These are phyloP conservation scores for Pantherophis guttatus DNA, from an alignment of 2,113 vertebrate species.

Conservation along the genomic window DNA sequence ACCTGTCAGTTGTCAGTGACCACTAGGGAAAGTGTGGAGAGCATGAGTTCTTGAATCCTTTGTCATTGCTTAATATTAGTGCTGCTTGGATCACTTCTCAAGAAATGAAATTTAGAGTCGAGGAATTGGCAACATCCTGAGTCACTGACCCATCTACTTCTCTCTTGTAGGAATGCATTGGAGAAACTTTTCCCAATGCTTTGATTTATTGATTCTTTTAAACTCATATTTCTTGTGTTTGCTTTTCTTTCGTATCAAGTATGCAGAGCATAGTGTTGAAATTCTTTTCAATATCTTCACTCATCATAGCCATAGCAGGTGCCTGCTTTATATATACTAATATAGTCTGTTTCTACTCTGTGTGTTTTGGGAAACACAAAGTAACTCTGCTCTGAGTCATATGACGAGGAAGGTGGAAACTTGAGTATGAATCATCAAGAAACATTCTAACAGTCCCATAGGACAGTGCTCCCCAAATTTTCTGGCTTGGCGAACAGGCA, in stretches of 20 bases:
- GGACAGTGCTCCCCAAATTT: not conserved
- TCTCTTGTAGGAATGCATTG: not conserved
- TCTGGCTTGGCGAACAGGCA: not conserved
- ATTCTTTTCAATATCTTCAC: not conserved
- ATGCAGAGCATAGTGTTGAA: not conserved
- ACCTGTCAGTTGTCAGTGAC: not conserved
- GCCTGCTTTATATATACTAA: not conserved
- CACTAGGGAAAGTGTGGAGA: not conserved
- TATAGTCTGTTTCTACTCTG: not conserved
- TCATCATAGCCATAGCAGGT: not conserved
- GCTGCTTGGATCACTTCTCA: not conserved
- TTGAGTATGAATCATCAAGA: not conserved
- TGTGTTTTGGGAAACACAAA: not conserved
- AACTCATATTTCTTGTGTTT: not conserved
- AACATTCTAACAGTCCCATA: not conserved
- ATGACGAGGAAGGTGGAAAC: not conserved
- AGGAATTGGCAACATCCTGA: not conserved
- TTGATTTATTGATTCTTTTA: not conserved
- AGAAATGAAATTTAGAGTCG: not conserved
- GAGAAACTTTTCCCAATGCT: not conserved
- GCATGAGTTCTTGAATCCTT: not conserved
- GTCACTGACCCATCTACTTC: not conserved
- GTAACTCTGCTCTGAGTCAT: not conserved
- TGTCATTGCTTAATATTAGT: not conserved
- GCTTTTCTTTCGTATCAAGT: not conserved